Conservation (phyloP, 2,888 invertebrate genomes). For the Colletes collaris region DNA sequence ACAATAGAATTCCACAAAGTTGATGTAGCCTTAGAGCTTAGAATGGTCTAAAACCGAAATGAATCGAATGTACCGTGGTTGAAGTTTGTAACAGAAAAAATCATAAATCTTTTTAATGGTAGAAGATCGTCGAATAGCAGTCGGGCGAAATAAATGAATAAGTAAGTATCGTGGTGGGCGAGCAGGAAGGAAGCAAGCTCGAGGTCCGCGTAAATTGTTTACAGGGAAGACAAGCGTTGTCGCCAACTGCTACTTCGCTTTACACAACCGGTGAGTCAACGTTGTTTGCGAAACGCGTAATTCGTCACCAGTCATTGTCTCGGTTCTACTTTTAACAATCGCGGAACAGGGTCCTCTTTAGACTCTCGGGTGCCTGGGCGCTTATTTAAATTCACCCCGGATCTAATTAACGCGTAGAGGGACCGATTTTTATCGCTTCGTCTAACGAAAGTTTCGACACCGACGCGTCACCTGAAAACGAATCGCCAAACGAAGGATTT, state of each 20-base stretch:
- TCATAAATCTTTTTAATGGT: too few relatives aligned
- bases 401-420: too few relatives aligned
- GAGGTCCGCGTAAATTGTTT: constrained; percentile 23
- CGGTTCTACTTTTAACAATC: constrained; percentile 49
- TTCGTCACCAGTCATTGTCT: constrained; percentile 53
- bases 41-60: too few relatives aligned
- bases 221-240: constrained; percentile 26
- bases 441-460: neutral
- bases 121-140: too few relatives aligned
- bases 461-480: neutral
- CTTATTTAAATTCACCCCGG: neutral
- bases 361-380: constrained; percentile 8
- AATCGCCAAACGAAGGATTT: neutral
- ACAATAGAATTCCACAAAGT: too few relatives aligned
- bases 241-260: constrained; percentile 40
- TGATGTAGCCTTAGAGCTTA: too few relatives aligned
- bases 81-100: too few relatives aligned
- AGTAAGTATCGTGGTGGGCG: neutral
- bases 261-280: constrained; percentile 39
- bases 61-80: too few relatives aligned
- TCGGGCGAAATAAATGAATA: too few relatives aligned
- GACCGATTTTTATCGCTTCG: too few relatives aligned
- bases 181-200: constrained; percentile 29
- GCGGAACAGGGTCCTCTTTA: neutral
- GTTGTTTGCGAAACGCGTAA: constrained; percentile 41